phyloP scores from a whole-genome alignment of 2,797 vertebrate species.

The Eulemur coronatus region DNA sequence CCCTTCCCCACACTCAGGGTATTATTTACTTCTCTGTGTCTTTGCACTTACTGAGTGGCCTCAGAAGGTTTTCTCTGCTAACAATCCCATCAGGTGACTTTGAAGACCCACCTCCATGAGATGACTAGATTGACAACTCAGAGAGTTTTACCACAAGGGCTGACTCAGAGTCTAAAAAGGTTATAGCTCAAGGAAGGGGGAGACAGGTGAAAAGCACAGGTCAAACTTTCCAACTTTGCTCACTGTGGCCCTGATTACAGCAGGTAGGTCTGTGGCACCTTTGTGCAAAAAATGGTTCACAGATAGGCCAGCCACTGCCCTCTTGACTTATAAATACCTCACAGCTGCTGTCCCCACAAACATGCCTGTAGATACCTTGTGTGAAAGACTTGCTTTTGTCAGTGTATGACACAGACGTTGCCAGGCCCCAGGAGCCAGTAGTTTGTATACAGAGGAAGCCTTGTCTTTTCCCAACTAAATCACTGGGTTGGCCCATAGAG shows the following conservation, averaged over 20 bases:
- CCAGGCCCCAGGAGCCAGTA: neutral
- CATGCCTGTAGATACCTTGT: neutral
- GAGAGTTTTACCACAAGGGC: neutral
- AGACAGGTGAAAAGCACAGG: neutral
- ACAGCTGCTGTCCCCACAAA: neutral
- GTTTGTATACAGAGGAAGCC: neutral
- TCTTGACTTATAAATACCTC: neutral
- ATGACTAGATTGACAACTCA: neutral
- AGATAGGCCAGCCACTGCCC: neutral
- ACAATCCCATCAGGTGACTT: neutral
- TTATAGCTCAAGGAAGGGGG: neutral
- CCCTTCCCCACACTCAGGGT: accelerated
- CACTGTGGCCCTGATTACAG: neutral
- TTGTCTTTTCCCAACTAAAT: neutral
- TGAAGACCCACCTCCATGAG: neutral
- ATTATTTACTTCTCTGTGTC: neutral
- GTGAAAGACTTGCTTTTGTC: neutral
- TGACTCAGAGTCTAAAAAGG: neutral
- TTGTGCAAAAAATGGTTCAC: neutral
- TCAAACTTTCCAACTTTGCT: neutral
- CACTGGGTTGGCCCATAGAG: neutral
- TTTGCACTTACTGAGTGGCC: neutral
- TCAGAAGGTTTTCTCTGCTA: neutral
- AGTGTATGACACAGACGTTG: neutral
- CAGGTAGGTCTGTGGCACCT: neutral